A percentile compares a stretch with the other conserved stretches of the same genome.
Conservation (phyloP, 2,113 vertebrate species). For the Phalacrocorax pelagicus region DNA sequence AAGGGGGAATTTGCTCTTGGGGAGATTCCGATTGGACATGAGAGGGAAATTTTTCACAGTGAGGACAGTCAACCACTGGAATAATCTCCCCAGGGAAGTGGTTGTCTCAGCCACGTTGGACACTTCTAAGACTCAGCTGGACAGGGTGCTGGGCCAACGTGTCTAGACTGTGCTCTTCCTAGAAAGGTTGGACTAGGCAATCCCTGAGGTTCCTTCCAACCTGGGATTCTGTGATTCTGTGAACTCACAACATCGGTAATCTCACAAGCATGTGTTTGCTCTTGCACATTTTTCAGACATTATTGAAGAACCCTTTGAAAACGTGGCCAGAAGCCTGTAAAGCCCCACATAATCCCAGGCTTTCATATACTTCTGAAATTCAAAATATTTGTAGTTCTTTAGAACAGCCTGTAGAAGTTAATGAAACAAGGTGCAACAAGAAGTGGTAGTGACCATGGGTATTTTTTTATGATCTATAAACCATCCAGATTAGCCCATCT, state of each 20-base stretch:
- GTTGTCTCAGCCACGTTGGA: no score
- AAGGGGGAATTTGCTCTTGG: no score
- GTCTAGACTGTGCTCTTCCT: no score
- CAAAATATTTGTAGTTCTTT: slow-evolving; percentile 4
- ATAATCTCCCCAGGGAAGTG: no score
- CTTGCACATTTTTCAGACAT: neutral
- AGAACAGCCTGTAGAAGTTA: neutral
- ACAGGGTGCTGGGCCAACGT: no score
- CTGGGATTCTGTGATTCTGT: neutral
- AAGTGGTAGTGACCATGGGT: neutral
- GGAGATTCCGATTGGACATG: no score
- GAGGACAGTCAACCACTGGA: no score
- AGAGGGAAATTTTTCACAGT: no score
- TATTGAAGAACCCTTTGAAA: neutral
- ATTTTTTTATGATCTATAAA: neutral
- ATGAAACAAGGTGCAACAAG: neutral
- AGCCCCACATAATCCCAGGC: neutral
- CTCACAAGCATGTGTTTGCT: neutral
- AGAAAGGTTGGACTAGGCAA: no score
- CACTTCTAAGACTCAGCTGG: no score
- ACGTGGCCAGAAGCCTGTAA: neutral
- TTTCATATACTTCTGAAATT: neutral
- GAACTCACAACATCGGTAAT: slow-evolving; percentile 34
- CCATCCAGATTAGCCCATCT: neutral
- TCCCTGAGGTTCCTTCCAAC: no score